Evolutionary conservation across 2,888 invertebrate species (phyloP), one percentile per base, ranked within the genome.

Genomic region (Heliconius sara): DNA sequence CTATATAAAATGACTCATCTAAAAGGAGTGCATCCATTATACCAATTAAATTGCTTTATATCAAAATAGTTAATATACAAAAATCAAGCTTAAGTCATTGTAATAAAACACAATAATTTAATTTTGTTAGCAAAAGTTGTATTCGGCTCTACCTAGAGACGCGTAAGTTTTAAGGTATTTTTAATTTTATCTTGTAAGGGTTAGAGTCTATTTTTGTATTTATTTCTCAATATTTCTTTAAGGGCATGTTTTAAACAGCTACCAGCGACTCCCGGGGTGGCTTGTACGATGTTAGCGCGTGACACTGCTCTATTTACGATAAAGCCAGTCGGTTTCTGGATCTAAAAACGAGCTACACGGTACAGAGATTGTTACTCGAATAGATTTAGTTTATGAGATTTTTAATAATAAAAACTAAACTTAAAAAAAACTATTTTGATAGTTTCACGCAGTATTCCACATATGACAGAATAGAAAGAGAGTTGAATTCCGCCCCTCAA

Each of bases 231-330:
- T 77, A 78, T 68, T 60, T 67, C n/a, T 75, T 79, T 80, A 74
- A 76, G 77, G 84, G 85, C 84, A 77, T 88, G 91, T 89, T 91
- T 90, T 89, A 88, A 90, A 89, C 89, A 91, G 91, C 92, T 93
- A 93, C 92, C 78, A 52, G 79, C 67, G 79, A 80, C 83, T 80
- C 93, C 93, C 92, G 92, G 93, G 94, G 94, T 94, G 94, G 93
- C 91, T 93, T 91, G 92, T 92, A 93, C 93, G 92, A 90, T 94
- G 94, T 93, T 92, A 88, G 88, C 88, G 93, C 93, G 94, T 93
- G 94, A 94, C 94, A 94, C 91, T 91, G 92, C 90, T 92, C 94
- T 94, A 93, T 94, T 93, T 94, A 94, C 93, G 93, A 93, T 78
- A 82, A 86, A 86, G 87, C 27, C 47, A 27, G 75, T 85, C 87